Evolutionary conservation across 2,113 vertebrate species (phyloP), one percentile per base, ranked within the genome.

Genomic region (Callionymus lyra): DNA sequence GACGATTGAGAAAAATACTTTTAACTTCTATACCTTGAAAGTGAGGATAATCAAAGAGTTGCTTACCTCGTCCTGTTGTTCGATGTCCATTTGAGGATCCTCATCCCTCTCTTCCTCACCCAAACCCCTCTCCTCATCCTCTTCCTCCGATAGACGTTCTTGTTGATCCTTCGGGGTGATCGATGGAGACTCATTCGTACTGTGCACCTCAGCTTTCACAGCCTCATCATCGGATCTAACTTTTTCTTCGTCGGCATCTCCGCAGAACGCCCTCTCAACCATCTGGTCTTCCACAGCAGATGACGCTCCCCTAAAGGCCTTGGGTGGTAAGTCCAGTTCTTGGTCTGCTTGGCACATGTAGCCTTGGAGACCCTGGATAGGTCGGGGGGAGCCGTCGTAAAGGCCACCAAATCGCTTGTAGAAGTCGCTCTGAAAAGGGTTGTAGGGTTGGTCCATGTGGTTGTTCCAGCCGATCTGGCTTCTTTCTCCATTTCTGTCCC

Each of bases 391-490:
- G 78, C 84, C 45, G 80, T 87, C 89, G 21, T 91, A 96, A 53
- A 91, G 81, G 13, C 79, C 79, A 8, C 90, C 85, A 3, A 93
- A 97, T 53, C 92, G 86, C 80, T 92, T 92, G 79, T 93, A 98
- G 87, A 97, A 97, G 76, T 97, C 91, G 59, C 87, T 84, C 12
- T 91, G 84, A 75, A 94, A 93, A 45, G 78, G 80, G 45, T 82
- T 80, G 51, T 78, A 78, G 6, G 72, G 85, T 56, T 69, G 76
- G 41, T 98, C 93, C 77, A 90, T 43, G 52, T 92, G 91, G 70
- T 87, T 76, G 37, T 85, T 83, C 92, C 92, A 98, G 6, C 84
- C 60, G 34, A 74, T 6, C 2, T 70, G 78, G 9, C 55, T 81
- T 68, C 92, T 93, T 45, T 93, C 75, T 66, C 85, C 67, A 78